Conservation (phyloP, 2,797 vertebrate species). For the Ctenopoma multispine region DNA sequence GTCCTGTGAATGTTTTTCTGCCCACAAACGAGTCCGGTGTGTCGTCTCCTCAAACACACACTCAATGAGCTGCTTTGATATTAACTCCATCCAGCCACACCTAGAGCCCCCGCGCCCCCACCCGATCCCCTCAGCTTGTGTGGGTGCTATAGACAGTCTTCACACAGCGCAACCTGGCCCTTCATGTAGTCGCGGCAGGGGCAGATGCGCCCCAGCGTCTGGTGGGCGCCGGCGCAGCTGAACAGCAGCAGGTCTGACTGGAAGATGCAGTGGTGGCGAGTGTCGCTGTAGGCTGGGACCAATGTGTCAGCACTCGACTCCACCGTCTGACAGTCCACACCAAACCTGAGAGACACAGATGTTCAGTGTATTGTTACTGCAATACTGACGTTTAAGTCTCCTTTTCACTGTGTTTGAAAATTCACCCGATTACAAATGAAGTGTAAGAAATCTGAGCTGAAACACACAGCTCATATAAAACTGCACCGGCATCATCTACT, state of each 20-base stretch:
- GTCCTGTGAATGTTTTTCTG: slow-evolving; percentile 15
- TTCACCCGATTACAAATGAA: too few relatives aligned
- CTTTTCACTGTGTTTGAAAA: too few relatives aligned
- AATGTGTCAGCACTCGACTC: slow-evolving; percentile 92
- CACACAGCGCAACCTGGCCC: slow-evolving; percentile 97
- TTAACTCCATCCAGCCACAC: slow-evolving; percentile 36
- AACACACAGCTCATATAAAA: too few relatives aligned
- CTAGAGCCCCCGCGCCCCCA: not conserved
- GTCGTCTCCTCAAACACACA: slow-evolving; percentile 18
- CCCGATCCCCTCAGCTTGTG: slow-evolving; percentile 13
- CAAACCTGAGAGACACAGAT: slow-evolving; percentile 81
- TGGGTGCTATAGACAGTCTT: slow-evolving; percentile 88
- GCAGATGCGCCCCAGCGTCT: slow-evolving; percentile 90
- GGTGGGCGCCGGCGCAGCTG: slow-evolving; percentile 95
- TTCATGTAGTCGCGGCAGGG: slow-evolving; percentile 99
- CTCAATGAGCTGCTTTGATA: slow-evolving; percentile 14
- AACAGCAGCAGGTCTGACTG: slow-evolving; percentile 96
- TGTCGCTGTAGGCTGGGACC: slow-evolving; percentile 91
- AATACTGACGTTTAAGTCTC: too few relatives aligned
- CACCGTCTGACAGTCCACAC: slow-evolving; percentile 90
- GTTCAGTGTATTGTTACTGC: not conserved
- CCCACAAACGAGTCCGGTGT: slow-evolving; percentile 19
- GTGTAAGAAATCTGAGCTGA: too few relatives aligned
- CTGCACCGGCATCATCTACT: too few relatives aligned
- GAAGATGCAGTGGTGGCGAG: slow-evolving; percentile 92